Evolutionary conservation across 2,113 vertebrate species (phyloP).

Genomic region (Camelus bactrianus): DNA sequence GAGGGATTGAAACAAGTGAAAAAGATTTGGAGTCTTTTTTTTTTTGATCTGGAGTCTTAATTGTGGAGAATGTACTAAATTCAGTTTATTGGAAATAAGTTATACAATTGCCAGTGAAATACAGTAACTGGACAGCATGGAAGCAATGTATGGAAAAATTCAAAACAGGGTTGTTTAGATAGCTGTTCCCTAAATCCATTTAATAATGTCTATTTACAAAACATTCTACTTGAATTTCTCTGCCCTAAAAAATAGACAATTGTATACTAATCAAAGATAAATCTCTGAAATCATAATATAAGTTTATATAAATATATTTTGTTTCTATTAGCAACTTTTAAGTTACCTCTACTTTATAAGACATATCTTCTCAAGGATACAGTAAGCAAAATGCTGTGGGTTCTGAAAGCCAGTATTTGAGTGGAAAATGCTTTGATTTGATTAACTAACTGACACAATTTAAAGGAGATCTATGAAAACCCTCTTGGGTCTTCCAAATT

Average conservation of each 20-base stretch:
- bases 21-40: background rate
- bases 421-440: conserved; percentile 28
- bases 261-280: background rate
- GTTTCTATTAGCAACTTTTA: conserved; percentile 18
- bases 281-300: background rate
- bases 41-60: background rate
- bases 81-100: background rate
- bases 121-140: background rate
- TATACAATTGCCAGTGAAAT: background rate
- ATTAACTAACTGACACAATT: background rate
- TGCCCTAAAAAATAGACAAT: background rate
- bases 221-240: conserved; percentile 40
- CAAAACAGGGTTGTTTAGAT: background rate
- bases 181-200: background rate
- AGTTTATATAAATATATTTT: conserved; percentile 29
- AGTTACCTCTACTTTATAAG: background rate
- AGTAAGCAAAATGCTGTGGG: background rate
- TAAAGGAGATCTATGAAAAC: conserved; percentile 3
- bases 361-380: background rate
- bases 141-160: conserved; percentile 19
- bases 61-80: background rate
- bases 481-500: background rate
- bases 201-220: conserved; percentile 12
- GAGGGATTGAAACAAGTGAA: background rate
- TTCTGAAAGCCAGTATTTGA: background rate